These are phyloP conservation scores for Cryptotis parvus DNA, from an alignment of 2,113 vertebrate genomes.

Conservation along the genomic window DNA sequence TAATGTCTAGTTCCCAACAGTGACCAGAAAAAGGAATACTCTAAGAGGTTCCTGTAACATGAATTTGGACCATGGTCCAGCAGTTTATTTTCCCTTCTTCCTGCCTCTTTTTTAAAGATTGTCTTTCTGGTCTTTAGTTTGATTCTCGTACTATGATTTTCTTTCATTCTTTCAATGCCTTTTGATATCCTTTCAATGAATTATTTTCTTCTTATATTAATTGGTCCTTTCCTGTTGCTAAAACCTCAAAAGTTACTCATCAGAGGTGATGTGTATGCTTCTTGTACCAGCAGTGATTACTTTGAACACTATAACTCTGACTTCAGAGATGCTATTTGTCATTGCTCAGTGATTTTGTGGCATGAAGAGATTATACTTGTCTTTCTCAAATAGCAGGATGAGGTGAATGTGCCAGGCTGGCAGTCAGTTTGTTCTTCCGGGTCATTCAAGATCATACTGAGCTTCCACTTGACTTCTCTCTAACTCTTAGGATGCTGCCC, in stretches of 20 bases:
- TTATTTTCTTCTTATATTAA: constrained; percentile 28
- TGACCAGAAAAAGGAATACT: background rate
- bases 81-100: background rate
- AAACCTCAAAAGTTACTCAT: background rate
- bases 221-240: background rate
- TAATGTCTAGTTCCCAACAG: background rate
- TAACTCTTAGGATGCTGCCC: too few species aligned
- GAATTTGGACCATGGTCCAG: background rate
- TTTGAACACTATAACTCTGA: background rate
- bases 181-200: background rate
- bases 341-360: background rate
- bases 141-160: background rate
- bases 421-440: background rate
- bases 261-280: background rate
- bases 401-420: background rate
- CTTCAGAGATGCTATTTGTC: background rate
- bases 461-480: background rate
- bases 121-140: background rate
- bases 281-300: background rate
- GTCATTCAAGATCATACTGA: background rate
- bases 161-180: too few species aligned
- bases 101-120: background rate
- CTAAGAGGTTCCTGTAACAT: background rate
- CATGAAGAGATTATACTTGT: background rate
- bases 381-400: background rate